phyloP scores from a whole-genome alignment of 2,888 invertebrate genomes.

The Tetanocera ferruginea region DNA sequence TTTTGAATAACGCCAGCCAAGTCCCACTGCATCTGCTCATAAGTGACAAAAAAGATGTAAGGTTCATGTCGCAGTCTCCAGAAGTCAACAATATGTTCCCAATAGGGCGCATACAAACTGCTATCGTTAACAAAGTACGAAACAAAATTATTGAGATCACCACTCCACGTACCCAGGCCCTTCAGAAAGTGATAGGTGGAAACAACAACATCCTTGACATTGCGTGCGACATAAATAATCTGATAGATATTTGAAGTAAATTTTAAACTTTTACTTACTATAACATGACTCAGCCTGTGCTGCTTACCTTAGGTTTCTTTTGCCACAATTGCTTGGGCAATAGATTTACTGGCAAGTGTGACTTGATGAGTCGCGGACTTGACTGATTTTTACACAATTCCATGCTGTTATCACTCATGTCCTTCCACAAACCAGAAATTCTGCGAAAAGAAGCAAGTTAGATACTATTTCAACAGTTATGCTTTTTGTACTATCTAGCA shows the following conservation, averaged over 20 bases:
- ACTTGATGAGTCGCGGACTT: constrained; percentile 53
- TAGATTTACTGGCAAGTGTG: constrained; percentile 54
- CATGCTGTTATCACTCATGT: not conserved
- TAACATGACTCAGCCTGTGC: not conserved
- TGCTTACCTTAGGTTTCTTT: not conserved
- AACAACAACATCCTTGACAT: constrained; percentile 85
- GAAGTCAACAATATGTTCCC: constrained; percentile 52
- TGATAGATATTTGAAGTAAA: constrained; percentile 53
- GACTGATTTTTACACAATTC: constrained; percentile 12
- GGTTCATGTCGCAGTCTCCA: constrained; percentile 51
- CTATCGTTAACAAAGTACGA: constrained; percentile 44
- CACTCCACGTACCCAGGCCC: constrained; percentile 74
- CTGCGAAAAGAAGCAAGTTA: not conserved
- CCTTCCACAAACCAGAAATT: not conserved
- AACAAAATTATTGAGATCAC: constrained; percentile 72
- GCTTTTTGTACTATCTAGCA: too few species aligned
- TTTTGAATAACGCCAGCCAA: constrained; percentile 42
- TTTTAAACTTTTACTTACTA: too few species aligned
- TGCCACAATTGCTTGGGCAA: constrained; percentile 44
- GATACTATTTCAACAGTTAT: too few species aligned
- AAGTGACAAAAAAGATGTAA: constrained; percentile 51
- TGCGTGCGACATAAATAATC: constrained; percentile 84
- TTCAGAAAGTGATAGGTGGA: constrained; percentile 81
- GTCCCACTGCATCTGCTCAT: constrained; percentile 53
- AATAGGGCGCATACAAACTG: constrained; percentile 45